phyloP scores from a whole-genome alignment of 2,113 vertebrate genomes.

The Piliocolobus tephrosceles region DNA sequence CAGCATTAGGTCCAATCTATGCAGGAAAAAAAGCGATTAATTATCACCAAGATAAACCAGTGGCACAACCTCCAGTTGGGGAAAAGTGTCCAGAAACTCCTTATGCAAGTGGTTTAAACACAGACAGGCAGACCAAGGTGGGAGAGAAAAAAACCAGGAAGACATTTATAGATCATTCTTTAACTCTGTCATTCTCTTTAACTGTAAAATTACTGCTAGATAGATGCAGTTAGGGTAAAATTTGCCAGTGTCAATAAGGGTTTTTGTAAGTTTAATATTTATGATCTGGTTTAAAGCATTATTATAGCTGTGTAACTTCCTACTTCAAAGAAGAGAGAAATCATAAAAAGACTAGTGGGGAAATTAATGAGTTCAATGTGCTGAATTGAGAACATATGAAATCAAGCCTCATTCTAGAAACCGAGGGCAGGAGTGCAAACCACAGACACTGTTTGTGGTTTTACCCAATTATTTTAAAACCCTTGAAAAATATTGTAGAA shows the following conservation, averaged over 20 bases:
- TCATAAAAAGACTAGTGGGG: slow-evolving; percentile 72
- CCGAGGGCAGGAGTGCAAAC: slow-evolving; percentile 74
- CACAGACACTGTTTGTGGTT: slow-evolving; percentile 76
- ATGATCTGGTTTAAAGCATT: slow-evolving; percentile 69
- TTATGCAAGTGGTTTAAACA: slow-evolving; percentile 22
- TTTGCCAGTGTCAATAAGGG: slow-evolving; percentile 70
- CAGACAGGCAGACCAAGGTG: not conserved
- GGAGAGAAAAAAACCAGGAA: not conserved
- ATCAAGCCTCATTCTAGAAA: slow-evolving; percentile 58
- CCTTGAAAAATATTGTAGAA: slow-evolving; percentile 71
- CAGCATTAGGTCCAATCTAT: not conserved
- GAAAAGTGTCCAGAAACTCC: not conserved
- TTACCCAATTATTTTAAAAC: slow-evolving; percentile 78
- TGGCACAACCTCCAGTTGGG: not conserved
- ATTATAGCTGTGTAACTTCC: slow-evolving; percentile 50
- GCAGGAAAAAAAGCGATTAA: not conserved
- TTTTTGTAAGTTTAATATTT: slow-evolving; percentile 74
- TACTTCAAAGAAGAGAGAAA: slow-evolving; percentile 71
- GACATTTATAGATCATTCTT: slow-evolving; percentile 40
- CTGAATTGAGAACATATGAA: slow-evolving; percentile 71
- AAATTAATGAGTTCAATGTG: slow-evolving; percentile 78
- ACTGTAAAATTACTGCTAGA: slow-evolving; percentile 50
- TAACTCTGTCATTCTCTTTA: slow-evolving; percentile 47
- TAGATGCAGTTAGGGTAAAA: slow-evolving; percentile 38
- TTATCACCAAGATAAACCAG: not conserved